Percentiles rank a stretch among this genome's conserved stretches.
These are phyloP conservation scores for Heterohyrax brucei DNA, from an alignment of 2,797 vertebrate genomes.

Conservation along the genomic window DNA sequence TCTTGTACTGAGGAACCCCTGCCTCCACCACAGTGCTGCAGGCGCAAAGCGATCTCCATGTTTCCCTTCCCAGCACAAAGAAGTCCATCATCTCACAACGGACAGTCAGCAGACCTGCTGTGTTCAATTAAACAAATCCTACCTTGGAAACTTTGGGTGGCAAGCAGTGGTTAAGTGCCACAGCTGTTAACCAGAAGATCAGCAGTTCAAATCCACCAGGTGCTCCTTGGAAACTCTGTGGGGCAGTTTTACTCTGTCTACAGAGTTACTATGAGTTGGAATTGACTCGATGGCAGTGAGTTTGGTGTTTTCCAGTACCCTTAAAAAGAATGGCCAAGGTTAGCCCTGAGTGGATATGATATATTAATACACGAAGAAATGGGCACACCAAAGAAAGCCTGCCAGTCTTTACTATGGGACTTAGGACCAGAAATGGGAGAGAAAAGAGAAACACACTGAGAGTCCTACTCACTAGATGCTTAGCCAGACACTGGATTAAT, in stretches of 20 bases:
- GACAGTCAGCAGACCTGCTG: not conserved
- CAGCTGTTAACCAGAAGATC: no score
- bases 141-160: no score
- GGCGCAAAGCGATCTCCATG: not conserved
- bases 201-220: no score
- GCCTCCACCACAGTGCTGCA: not conserved
- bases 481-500: not conserved
- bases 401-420: not conserved
- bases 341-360: not conserved
- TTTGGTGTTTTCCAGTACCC: no score
- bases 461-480: not conserved
- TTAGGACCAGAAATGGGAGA: not conserved
- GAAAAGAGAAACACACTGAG: not conserved
- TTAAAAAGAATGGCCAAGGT: not conserved
- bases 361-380: not conserved
- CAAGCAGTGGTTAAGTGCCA: no score
- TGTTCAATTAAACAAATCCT: not conserved
- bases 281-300: no score
- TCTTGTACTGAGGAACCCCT: not conserved
- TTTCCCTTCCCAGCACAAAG: not conserved
- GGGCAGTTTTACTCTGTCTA: no score
- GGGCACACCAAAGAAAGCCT: not conserved
- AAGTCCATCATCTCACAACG: not conserved
- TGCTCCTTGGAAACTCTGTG: no score
- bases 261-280: no score